phyloP scores from a whole-genome alignment of 2,888 invertebrate species.

The Monochamus alternatus region DNA sequence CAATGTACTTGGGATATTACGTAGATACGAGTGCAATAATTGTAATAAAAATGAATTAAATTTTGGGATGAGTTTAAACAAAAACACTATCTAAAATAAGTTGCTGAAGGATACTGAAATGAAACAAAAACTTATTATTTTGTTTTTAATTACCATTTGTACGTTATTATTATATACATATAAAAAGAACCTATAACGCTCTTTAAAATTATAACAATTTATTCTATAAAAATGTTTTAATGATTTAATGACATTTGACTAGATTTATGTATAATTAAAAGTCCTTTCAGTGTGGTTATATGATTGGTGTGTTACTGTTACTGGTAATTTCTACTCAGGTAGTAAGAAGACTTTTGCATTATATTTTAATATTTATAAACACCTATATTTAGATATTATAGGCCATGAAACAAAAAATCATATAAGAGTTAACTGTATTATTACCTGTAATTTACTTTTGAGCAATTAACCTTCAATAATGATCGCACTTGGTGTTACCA shows the following conservation, averaged over 20 bases:
- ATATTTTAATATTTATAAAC: not conserved
- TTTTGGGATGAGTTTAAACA: too few species aligned
- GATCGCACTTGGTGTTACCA: too few species aligned
- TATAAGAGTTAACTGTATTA: too few species aligned
- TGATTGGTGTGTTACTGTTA: slow-evolving; percentile 21
- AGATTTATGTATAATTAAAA: slow-evolving; percentile 29
- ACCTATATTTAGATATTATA: not conserved
- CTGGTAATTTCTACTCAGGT: slow-evolving; percentile 16
- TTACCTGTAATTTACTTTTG: too few species aligned
- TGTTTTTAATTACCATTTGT: slow-evolving; percentile 37
- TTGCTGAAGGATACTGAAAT: not conserved
- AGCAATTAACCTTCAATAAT: too few species aligned
- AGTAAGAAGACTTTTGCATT: slow-evolving; percentile 37
- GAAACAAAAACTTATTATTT: slow-evolving; percentile 1
- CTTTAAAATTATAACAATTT: slow-evolving; percentile 37
- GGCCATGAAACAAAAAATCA: too few species aligned
- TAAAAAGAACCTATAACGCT: slow-evolving; percentile 39
- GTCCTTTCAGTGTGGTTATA: slow-evolving; percentile 17
- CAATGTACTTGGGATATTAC: too few species aligned
- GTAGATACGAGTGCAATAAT: too few species aligned
- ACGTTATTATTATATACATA: slow-evolving; percentile 41
- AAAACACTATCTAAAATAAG: too few species aligned
- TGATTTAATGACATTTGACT: slow-evolving; percentile 40
- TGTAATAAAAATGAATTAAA: too few species aligned
- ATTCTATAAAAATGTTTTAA: slow-evolving; percentile 39